Base-by-base conservation (phyloP, 2,888 invertebrate species). In the Prosapia bicincta region DNA sequence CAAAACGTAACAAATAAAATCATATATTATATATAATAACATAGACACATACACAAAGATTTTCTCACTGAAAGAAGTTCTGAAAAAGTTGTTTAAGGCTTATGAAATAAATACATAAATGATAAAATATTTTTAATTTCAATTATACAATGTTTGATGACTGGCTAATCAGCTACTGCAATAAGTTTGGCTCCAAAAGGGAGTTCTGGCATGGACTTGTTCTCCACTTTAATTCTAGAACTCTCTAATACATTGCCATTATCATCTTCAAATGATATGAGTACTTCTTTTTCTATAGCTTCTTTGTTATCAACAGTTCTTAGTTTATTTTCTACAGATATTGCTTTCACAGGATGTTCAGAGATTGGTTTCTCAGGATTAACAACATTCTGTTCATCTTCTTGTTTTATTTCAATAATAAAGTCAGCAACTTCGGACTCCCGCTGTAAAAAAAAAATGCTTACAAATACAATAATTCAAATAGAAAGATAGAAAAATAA, bases 191-290 rank as follows among this genome's bases (percentile, higher is more conserved):
- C 54, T 54, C 54, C 54, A 20, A 20, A 3, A 20, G 54, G 54
- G 20, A 54, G 54, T 20, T 20, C n/a, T 3, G 54, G 54, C 20
- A 54, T 20, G 7, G 54, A 54, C 20, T n/a, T 54, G 20, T 54
- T 54, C 20, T 54, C 54, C 1, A 54, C 20, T 20, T n/a, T n/a
- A 20, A 54, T 9, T 20, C 69, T 69, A 5, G 43, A 69, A 65
- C 74, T 65, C n/a, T 74, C 65, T 28, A 74, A 54, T 24, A 69
- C 65, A 30, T 74, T 74, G 3, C 74, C 74, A 20, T 69, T 54
- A 23, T 74, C 74, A 23, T 74, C 74, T 24, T 74, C 74, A 6
- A 74, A 65, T 2, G 69, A 74, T 23, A 74, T 69, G 1, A 69
- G 32, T 1, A 73, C 43, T 68, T 73, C 54, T 54, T 54, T 20